Conservation (phyloP, 2,113 vertebrate genomes). For the Sclerurus mexicanus region DNA sequence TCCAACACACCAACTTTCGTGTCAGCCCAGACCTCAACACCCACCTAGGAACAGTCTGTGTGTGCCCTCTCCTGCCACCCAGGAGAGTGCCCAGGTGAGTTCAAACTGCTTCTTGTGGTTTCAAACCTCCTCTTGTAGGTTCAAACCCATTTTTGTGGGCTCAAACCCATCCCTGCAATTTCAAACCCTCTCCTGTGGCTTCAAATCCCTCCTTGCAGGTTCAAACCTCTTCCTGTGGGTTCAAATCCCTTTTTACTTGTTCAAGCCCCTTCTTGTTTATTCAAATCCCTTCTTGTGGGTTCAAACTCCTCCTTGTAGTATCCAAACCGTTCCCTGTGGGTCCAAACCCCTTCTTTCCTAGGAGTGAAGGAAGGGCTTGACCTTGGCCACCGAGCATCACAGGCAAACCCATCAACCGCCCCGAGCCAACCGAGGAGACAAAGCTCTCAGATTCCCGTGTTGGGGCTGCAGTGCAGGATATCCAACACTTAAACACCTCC, state of each 20-base stretch:
- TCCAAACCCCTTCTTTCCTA: neutral
- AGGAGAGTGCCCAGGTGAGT: neutral
- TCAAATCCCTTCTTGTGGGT: neutral
- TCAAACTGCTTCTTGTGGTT: neutral
- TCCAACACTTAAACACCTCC: neutral
- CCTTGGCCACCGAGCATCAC: neutral
- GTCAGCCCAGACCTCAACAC: neutral
- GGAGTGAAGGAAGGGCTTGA: neutral
- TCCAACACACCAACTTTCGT: neutral
- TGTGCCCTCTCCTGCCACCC: neutral
- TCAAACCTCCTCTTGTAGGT: neutral
- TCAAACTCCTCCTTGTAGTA: neutral
- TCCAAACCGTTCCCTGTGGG: neutral
- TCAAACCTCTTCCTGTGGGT: neutral
- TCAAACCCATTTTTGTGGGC: neutral
- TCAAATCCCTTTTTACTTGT: neutral
- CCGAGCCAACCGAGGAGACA: neutral
- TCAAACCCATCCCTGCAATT: neutral
- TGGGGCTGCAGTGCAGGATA: neutral
- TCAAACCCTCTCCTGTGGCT: too few species aligned
- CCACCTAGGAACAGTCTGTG: neutral
- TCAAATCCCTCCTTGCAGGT: too few species aligned
- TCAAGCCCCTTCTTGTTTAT: neutral
- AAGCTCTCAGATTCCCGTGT: neutral
- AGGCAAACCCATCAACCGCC: neutral